A percentile compares a stretch with the other conserved stretches of the same genome.
phyloP scores from a whole-genome alignment of 2,797 vertebrate genomes.

The Linurgus olivaceus region DNA sequence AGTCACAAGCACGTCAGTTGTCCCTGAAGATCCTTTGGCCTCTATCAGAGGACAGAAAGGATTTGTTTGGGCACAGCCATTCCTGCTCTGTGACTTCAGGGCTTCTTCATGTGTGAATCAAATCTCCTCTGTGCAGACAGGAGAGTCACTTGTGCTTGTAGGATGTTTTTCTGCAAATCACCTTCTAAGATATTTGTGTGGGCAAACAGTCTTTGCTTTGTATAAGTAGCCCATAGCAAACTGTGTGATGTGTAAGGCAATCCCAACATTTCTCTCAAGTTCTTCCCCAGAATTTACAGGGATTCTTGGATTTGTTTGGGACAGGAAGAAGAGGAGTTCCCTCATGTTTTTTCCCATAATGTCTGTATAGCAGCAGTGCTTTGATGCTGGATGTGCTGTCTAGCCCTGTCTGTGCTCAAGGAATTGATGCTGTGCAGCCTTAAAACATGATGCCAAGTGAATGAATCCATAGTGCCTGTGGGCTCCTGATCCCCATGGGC shows the following conservation, averaged over 20 bases:
- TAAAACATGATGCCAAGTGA: not conserved
- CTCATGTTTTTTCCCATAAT: rapidly evolving
- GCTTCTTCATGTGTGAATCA: not conserved
- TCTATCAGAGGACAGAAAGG: not conserved
- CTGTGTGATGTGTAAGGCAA: not conserved
- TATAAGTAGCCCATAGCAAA: not conserved
- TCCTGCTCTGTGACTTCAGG: not conserved
- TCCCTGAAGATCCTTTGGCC: not conserved
- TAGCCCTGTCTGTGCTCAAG: not conserved
- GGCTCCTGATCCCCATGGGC: not conserved
- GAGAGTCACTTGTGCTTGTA: not conserved
- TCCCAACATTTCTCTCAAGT: not conserved
- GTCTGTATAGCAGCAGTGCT: not conserved
- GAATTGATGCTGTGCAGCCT: not conserved
- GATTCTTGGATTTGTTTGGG: not conserved
- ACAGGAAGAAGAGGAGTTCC: not conserved
- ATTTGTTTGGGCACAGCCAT: not conserved
- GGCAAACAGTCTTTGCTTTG: not conserved
- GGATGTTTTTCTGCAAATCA: not conserved
- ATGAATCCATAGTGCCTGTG: not conserved
- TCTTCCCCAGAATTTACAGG: not conserved
- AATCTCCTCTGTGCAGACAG: not conserved
- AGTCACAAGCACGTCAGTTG: not conserved
- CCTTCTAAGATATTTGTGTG: not conserved
- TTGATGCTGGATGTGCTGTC: not conserved